Percentiles rank a stretch among this genome's conserved stretches.
Evolutionary conservation across 2,888 invertebrate genomes (phyloP).

Genomic region (Tetropium fuscum): DNA sequence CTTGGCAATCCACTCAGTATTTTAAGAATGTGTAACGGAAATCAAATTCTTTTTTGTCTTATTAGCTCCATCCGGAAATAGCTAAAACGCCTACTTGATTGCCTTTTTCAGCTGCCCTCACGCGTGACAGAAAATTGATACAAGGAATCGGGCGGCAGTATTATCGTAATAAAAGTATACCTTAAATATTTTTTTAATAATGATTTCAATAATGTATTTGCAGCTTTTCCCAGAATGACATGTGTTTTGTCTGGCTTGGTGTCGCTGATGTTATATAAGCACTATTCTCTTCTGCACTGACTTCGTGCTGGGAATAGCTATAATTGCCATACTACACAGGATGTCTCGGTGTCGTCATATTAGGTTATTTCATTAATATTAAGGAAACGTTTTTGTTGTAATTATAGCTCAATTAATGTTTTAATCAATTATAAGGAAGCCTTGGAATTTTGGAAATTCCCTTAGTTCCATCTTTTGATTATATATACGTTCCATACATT

Average conservation of each 20-base stretch:
- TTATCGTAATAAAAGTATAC: not conserved
- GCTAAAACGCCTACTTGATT: conserved; percentile 31
- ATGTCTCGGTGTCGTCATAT: no score
- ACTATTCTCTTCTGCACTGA: conserved; percentile 13
- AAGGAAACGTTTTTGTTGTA: no score
- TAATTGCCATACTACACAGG: not conserved
- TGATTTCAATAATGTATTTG: conserved; percentile 9
- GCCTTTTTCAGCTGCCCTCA: conserved; percentile 32
- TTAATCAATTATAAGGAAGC: no score
- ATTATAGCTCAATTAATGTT: no score
- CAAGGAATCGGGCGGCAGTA: conserved; percentile 18
- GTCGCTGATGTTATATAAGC: not conserved
- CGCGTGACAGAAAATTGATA: conserved; percentile 10
- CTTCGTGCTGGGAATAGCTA: not conserved
- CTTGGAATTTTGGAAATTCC: no score
- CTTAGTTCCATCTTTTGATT: no score
- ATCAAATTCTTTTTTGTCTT: conserved; percentile 39
- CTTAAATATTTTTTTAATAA: conserved; percentile 10
- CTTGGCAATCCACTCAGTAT: conserved; percentile 39
- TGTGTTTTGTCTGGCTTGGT: conserved; percentile 19
- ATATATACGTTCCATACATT: no score
- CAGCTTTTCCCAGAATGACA: conserved; percentile 24
- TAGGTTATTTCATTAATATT: no score
- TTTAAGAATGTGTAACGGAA: conserved; percentile 47
- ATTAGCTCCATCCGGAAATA: conserved; percentile 42